Base-by-base conservation (phyloP, 1,140 invertebrate genomes). In the Drosophila grimshawi region DNA sequence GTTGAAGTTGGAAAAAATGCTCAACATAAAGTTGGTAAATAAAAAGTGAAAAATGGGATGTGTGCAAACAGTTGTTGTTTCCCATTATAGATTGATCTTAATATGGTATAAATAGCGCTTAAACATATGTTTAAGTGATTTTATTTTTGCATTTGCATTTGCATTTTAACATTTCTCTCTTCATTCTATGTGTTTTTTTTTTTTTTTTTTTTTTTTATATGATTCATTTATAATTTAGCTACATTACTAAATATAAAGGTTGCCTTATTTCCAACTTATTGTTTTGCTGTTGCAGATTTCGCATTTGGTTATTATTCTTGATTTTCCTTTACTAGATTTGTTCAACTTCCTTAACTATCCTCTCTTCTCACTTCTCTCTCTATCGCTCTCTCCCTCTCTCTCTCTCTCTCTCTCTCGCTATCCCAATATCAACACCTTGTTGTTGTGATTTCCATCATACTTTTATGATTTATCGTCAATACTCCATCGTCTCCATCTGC, bases 211-310 rank as follows among this genome's bases (percentile, higher is more conserved):
- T 0, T 19, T 19, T 19, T 19, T 65, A 37, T 49, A 11, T 33
- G 52, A 55, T 76, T 66, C 61, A 52, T 81, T 76, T 53, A 82
- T 86, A 79, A 86, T 88, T 86, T 80, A 74, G 59, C 71, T 74
- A 74, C 65, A 88, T 73, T 88, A 88, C 74, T 89, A 80, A 83
- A 89, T 77, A 80, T 88, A 83, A 89, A 81, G 83, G 83, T 60
- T 65, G 80, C 67, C 77, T 88, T 88, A 80, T 80, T 88, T 80
- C 56, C 80, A 86, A 83, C 80, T 88, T 86, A 88, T 86, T 86
- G 82, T 88, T 88, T 82, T 81, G 79, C 69, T 49, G 64, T 82
- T 82, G 48, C 80, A 76, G 60, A 69, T 78, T 80, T 83, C 69
- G 55, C 83, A 80, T 88, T 88, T 89, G 80, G 85, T 88, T 88